These are phyloP conservation scores for Alosa sapidissima DNA, from an alignment of 2,797 vertebrate species.

Conservation along the genomic window DNA sequence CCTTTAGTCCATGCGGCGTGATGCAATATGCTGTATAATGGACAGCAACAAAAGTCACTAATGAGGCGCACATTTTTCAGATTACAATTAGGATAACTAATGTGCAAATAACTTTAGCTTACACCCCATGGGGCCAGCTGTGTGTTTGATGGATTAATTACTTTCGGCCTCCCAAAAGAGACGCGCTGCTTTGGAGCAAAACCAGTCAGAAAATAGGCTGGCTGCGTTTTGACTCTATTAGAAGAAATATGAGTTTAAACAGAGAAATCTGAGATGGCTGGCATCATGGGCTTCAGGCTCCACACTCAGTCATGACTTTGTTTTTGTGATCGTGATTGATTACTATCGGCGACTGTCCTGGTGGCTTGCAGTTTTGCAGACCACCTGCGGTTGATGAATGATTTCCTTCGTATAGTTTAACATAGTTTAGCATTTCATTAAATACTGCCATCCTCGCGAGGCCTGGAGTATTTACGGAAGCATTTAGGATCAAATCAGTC, in stretches of 20 bases:
- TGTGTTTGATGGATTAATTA: slow-evolving; percentile 36
- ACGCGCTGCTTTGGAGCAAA: slow-evolving; percentile 16
- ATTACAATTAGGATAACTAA: slow-evolving; percentile 46
- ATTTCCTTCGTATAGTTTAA: slow-evolving; percentile 23
- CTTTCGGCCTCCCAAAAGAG: slow-evolving; percentile 30
- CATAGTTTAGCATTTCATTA: slow-evolving; percentile 23
- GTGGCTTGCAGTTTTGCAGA: slow-evolving; percentile 24
- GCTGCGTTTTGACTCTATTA: slow-evolving; percentile 42
- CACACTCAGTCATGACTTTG: slow-evolving; percentile 25
- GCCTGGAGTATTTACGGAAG: slow-evolving; percentile 13
- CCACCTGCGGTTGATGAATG: slow-evolving; percentile 33
- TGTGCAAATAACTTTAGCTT: slow-evolving; percentile 34
- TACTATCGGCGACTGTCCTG: slow-evolving; percentile 21
- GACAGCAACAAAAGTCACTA: slow-evolving; percentile 22
- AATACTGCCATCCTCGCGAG: background rate
- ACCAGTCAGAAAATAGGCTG: slow-evolving; percentile 7
- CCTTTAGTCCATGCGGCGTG: slow-evolving; percentile 8
- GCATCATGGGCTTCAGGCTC: slow-evolving; percentile 27
- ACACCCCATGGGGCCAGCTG: slow-evolving; percentile 21
- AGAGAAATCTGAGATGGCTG: slow-evolving; percentile 40
- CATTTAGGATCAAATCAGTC: slow-evolving; percentile 27
- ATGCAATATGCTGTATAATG: background rate
- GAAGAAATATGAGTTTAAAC: slow-evolving; percentile 34
- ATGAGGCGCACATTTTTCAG: slow-evolving; percentile 36
- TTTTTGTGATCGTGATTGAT: slow-evolving; percentile 19